Evolutionary conservation across 2,797 vertebrate genomes (phyloP).

Genomic region (Lithobates pipiens): DNA sequence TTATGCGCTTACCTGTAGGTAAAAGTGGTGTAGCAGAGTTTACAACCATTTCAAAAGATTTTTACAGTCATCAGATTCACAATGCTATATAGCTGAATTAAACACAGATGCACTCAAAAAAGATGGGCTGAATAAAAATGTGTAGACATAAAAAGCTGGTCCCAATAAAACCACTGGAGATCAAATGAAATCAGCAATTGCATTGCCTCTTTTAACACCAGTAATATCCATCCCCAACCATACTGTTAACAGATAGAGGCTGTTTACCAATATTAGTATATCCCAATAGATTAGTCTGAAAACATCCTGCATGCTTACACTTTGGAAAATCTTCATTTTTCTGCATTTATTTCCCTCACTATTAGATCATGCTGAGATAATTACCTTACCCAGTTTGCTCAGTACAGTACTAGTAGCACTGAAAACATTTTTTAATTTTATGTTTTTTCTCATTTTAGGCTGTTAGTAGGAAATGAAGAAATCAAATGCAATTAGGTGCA

Average conservation of each 20-base stretch:
- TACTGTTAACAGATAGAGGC: constrained; percentile 1
- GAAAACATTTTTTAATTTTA: constrained; percentile 28
- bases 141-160: constrained; percentile 4
- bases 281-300: constrained; percentile 20
- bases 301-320: not conserved
- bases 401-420: constrained; percentile 16
- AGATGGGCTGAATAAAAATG: constrained; percentile 9
- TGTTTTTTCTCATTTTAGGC: constrained; percentile 19
- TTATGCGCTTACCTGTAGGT: too few relatives aligned
- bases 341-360: constrained; percentile 25
- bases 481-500: constrained; percentile 1
- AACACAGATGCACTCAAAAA: not conserved
- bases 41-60: too few relatives aligned
- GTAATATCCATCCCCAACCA: constrained; percentile 36
- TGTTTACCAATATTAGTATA: constrained; percentile 51
- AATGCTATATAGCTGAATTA: not conserved
- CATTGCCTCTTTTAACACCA: constrained; percentile 19
- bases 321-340: constrained; percentile 30
- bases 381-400: constrained; percentile 23
- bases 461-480: not conserved
- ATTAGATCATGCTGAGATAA: constrained; percentile 33
- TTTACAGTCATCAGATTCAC: not conserved
- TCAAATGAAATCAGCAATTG: constrained; percentile 16
- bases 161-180: constrained; percentile 31
- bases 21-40: too few relatives aligned